Evolutionary conservation across 2,113 vertebrate species (phyloP), one percentile per base, ranked within the genome.

Genomic region (Nothocercus nigrocapillus): DNA sequence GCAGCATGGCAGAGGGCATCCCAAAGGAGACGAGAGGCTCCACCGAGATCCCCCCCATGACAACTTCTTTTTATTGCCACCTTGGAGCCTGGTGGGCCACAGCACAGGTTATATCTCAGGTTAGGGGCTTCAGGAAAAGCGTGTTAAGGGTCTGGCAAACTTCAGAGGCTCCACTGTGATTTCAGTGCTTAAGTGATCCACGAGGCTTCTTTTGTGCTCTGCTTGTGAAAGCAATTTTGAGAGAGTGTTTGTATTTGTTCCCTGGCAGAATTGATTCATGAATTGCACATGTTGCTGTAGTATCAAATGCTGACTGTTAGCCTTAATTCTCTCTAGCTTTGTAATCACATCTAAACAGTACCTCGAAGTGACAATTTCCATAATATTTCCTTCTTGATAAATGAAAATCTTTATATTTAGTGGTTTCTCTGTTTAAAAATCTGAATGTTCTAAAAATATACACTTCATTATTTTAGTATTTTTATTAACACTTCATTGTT

Each of bases 241-340:
- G 74, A 25, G 8, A 9, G 11, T 2, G 6, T n/a, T 94, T 9
- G 2, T 32, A 74, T 49, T 8, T 12, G 7, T 49, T 75, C 51
- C 34, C 9, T 28, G 42, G 12, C 4, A 51, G 59, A 63, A 67
- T 30, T 0, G 0, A 63, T 2, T 38, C 9, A 34, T 66, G 5
- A 18, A 7, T 49, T 73, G 11, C 8, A 2, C 12, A 20, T 61
- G 58, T 64, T 82, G 22, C 11, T 51, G 11, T 14, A n/a, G 9
- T 34, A 28, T 17, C 30, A 40, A 54, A 30, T 77, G 40, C 54
- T 63, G 36, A 59, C 16, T 11, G 3, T 32, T 82, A 42, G 18
- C 53, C 19, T 36, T 54, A 72, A 32, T 34, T 72, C 21, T 44
- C 3, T 7, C 25, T 56, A 12, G 15, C 34, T 66, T 61, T 40